Evolutionary conservation across 2,113 vertebrate species (phyloP).

Genomic region (Nipponia nippon): DNA sequence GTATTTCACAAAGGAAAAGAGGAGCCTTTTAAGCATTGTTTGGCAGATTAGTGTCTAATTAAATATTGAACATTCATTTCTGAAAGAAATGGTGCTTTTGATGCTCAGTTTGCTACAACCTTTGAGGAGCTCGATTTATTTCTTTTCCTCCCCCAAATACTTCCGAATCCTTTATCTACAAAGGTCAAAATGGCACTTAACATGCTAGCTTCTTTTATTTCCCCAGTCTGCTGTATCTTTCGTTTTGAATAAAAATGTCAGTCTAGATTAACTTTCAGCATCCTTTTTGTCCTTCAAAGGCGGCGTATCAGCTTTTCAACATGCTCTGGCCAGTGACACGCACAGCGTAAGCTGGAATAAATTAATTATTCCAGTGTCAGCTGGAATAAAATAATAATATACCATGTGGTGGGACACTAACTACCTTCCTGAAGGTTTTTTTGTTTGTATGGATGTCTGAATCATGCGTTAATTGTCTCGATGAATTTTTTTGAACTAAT

Average conservation of each 20-base stretch:
- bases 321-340: not conserved
- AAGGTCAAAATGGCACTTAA: not conserved
- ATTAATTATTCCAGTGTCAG: not conserved
- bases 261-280: not conserved
- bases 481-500: not conserved
- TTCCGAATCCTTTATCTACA: not conserved
- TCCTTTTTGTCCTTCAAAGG: not conserved
- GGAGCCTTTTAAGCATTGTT: not conserved
- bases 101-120: not conserved
- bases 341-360: not conserved
- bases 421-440: not conserved
- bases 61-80: not conserved
- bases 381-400: not conserved
- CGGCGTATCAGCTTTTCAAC: not conserved
- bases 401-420: not conserved
- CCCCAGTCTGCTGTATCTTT: not conserved
- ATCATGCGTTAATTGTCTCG: not conserved
- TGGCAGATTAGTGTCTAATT: not conserved
- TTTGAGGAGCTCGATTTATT: not conserved
- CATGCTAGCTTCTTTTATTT: not conserved
- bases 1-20: not conserved
- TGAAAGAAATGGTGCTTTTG: not conserved
- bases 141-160: not conserved
- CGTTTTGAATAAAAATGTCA: not conserved
- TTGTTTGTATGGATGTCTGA: not conserved